Base-by-base conservation (phyloP, 2,888 invertebrate species). In the Athrips mouffetella region DNA sequence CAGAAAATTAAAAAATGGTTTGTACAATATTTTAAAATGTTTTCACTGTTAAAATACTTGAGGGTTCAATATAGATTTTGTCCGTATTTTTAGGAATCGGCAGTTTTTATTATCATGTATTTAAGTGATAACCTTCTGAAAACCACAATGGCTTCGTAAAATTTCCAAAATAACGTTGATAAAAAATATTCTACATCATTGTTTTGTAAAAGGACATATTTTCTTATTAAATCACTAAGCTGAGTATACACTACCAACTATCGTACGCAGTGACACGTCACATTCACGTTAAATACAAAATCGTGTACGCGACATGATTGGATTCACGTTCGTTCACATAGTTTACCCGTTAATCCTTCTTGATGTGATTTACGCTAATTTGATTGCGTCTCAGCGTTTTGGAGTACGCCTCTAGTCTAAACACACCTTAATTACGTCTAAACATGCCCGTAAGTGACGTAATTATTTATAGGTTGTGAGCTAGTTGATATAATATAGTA, bases 311-410 rank as follows among this genome's bases (percentile, higher is more conserved):
- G 16, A 40, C 40, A 71, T 82, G 80, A 87, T 87, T 86, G 79
- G 80, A 87, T 85, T 76, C 68, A 71, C 76, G 75, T 71, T 62
- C 66, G 70, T 67, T 37, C 73, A 68, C 69, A 70, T 71, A 72
- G 68, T 67, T 52, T 71, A 63, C 67, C 54, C 73, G 79, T 82
- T 83, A 84, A 86, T 88, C 82, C 77, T 60, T 57, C 67, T 63
- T 81, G 85, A 86, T 83, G 85, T 85, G 85, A 87, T 88, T 86
- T 85, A 86, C 81, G 73, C 73, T 86, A 85, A 88, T 86, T 85
- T 84, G 79, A 82, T 87, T 84, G 76, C 52, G 67, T 62, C 67
- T 67, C 67, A 68, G 63, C 77, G 70, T 74, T 74, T 74, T 79
- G 76, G 62, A 67, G 73, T 70, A 63, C 64, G 63, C 60, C 65